Percentiles rank a stretch among this genome's conserved stretches.
phyloP scores from a whole-genome alignment of 2,888 invertebrate species.

The Epinotia nisella region DNA sequence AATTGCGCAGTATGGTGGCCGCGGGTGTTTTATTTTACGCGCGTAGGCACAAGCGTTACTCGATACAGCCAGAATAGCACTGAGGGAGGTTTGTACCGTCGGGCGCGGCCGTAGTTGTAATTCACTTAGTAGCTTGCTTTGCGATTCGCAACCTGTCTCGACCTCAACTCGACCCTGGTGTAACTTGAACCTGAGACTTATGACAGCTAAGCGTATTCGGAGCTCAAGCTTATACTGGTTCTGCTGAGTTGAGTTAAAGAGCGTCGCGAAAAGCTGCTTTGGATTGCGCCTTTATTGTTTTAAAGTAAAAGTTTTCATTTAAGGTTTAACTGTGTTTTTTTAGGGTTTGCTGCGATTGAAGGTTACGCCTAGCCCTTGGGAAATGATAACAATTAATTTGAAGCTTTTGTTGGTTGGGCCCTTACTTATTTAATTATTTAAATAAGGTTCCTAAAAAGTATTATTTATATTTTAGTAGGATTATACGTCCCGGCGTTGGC shows the following conservation, averaged over 20 bases:
- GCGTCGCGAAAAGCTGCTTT: slow-evolving; percentile 35
- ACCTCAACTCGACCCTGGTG: not conserved
- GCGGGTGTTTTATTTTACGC: slow-evolving; percentile 22
- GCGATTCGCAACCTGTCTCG: not conserved
- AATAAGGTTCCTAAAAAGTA: too few species aligned
- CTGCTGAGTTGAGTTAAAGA: not conserved
- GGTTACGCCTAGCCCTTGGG: not conserved
- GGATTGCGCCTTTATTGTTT: slow-evolving; percentile 25
- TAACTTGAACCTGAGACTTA: not conserved
- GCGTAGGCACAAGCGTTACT: slow-evolving; percentile 56
- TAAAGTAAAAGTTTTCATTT: slow-evolving; percentile 12
- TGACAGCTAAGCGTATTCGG: not conserved
- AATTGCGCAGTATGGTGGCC: slow-evolving; percentile 13
- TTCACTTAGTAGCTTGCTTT: slow-evolving; percentile 62
- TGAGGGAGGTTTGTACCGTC: slow-evolving; percentile 59
- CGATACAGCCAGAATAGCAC: slow-evolving; percentile 56
- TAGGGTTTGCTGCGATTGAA: slow-evolving; percentile 6
- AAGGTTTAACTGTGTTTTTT: slow-evolving; percentile 17
- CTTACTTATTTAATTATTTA: too few species aligned
- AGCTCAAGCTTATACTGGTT: not conserved
- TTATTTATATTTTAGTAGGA: too few species aligned
- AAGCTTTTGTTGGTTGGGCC: not conserved
- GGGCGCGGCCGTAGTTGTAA: slow-evolving; percentile 60
- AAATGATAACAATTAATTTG: not conserved
- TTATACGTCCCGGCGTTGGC: too few species aligned